Evolutionary conservation across 2,113 vertebrate genomes (phyloP).

Genomic region (Fregetta grallaria): DNA sequence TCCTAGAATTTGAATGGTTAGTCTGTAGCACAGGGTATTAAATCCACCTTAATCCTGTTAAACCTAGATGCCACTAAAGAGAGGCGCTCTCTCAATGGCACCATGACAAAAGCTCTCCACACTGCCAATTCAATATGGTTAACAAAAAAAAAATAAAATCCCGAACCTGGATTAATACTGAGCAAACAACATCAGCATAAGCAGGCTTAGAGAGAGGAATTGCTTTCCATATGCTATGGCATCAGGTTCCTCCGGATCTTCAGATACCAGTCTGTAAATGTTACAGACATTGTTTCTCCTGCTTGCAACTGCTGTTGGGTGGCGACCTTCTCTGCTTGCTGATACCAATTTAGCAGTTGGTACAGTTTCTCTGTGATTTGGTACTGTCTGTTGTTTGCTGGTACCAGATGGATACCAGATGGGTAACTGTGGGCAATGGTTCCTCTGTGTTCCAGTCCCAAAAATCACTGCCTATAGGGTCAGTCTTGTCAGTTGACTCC

Average conservation of each 20-base stretch:
- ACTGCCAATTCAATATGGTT: not conserved
- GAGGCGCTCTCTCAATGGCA: not conserved
- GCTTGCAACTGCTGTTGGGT: slow-evolving; percentile 55
- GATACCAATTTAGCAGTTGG: slow-evolving; percentile 74
- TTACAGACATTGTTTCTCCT: slow-evolving; percentile 62
- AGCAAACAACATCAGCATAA: slow-evolving; percentile 59
- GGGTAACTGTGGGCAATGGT: slow-evolving; percentile 74
- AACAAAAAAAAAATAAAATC: not conserved
- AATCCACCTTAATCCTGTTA: slow-evolving; percentile 61
- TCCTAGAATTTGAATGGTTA: slow-evolving; percentile 29
- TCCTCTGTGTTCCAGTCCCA: slow-evolving; percentile 60
- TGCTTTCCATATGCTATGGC: slow-evolving; percentile 45
- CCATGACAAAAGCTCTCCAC: slow-evolving; percentile 20
- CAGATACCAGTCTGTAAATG: slow-evolving; percentile 51
- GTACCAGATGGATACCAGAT: slow-evolving; percentile 83
- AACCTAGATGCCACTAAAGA: slow-evolving; percentile 36
- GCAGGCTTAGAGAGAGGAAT: slow-evolving; percentile 18
- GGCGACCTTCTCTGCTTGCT: slow-evolving; percentile 66
- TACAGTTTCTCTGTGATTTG: slow-evolving; percentile 72
- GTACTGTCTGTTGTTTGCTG: slow-evolving; percentile 75
- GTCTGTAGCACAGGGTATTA: slow-evolving; percentile 14
- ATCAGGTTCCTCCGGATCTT: slow-evolving; percentile 17
- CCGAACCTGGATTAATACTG: slow-evolving; percentile 40
- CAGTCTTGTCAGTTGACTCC: slow-evolving; percentile 68
- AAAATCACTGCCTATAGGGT: slow-evolving; percentile 69